Evolutionary conservation across 1,140 invertebrate species (phyloP).

Genomic region (Drosophila grimshawi): DNA sequence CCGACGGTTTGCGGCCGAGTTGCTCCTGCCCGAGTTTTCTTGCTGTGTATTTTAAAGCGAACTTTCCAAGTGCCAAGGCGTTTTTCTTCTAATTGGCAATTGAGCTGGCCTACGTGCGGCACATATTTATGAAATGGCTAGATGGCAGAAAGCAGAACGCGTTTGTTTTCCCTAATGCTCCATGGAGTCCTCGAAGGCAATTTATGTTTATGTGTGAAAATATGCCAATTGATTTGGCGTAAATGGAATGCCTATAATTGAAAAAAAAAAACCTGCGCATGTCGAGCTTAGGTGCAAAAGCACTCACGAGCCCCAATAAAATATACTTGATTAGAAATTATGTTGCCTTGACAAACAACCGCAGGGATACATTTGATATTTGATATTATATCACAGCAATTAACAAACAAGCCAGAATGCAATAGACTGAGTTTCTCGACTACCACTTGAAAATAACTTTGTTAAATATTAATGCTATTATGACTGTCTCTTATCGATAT

Average conservation of each 20-base stretch:
- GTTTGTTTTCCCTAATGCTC: slow-evolving; percentile 43
- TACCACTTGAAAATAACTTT: too few species aligned
- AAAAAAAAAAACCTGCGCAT: slow-evolving; percentile 47
- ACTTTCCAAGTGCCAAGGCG: slow-evolving; percentile 58
- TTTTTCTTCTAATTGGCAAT: slow-evolving; percentile 81
- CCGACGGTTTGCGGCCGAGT: slow-evolving; percentile 45
- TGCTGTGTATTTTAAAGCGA: slow-evolving; percentile 45
- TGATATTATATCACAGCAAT: slow-evolving; percentile 8
- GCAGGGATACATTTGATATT: too few species aligned
- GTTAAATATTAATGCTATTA: too few species aligned
- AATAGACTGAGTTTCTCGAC: not conserved
- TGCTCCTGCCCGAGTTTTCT: slow-evolving; percentile 12
- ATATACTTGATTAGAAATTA: slow-evolving; percentile 13
- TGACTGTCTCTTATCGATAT: too few species aligned
- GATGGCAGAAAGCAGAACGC: slow-evolving; percentile 50
- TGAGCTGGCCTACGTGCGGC: slow-evolving; percentile 80
- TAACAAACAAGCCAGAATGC: slow-evolving; percentile 1
- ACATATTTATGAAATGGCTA: slow-evolving; percentile 76
- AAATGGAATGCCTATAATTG: slow-evolving; percentile 58
- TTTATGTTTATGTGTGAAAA: slow-evolving; percentile 76
- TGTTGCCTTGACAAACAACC: slow-evolving; percentile 15
- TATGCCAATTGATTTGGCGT: slow-evolving; percentile 52
- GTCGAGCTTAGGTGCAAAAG: slow-evolving; percentile 30
- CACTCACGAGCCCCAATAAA: slow-evolving; percentile 35
- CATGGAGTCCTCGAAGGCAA: slow-evolving; percentile 33